Percentiles rank a stretch among this genome's conserved stretches.
These are phyloP conservation scores for Resseliella maxima DNA, from an alignment of 2,888 invertebrate species.

Conservation along the genomic window DNA sequence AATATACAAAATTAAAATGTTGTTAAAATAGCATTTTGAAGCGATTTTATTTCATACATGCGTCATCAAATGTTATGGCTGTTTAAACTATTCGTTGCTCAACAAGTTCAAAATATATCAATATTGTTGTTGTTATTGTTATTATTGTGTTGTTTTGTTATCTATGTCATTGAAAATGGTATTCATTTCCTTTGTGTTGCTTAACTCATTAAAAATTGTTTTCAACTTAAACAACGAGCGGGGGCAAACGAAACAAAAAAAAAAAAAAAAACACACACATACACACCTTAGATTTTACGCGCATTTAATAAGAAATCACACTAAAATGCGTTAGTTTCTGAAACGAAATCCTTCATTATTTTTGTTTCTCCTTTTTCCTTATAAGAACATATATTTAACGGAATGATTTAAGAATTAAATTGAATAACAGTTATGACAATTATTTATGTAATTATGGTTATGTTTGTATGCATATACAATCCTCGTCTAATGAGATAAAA, in stretches of 20 bases:
- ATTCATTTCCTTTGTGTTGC: neutral
- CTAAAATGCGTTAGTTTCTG: neutral
- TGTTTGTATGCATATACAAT: too few relatives aligned
- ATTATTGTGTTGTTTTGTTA: neutral
- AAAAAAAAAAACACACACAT: neutral
- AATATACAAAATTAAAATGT: too few relatives aligned
- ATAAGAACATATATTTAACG: neutral
- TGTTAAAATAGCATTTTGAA: too few relatives aligned
- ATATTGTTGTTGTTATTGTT: neutral
- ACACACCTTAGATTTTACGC: too few relatives aligned
- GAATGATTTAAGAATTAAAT: neutral
- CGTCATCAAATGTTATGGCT: slow-evolving; percentile 1
- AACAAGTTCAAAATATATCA: slow-evolving; percentile 2
- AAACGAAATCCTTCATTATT: neutral
- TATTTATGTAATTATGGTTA: neutral
- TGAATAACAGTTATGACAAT: neutral
- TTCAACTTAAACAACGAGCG: neutral
- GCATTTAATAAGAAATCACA: neutral
- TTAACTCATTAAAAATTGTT: neutral
- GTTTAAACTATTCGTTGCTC: slow-evolving; percentile 28
- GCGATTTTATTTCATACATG: neutral
- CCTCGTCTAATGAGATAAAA: slow-evolving; percentile 12
- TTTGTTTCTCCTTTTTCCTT: neutral
- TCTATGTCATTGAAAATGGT: neutral
- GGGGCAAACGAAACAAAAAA: neutral